Evolutionary conservation across 2,797 vertebrate species (phyloP), one percentile per base, ranked within the genome.

Genomic region (Spheniscus humboldti): DNA sequence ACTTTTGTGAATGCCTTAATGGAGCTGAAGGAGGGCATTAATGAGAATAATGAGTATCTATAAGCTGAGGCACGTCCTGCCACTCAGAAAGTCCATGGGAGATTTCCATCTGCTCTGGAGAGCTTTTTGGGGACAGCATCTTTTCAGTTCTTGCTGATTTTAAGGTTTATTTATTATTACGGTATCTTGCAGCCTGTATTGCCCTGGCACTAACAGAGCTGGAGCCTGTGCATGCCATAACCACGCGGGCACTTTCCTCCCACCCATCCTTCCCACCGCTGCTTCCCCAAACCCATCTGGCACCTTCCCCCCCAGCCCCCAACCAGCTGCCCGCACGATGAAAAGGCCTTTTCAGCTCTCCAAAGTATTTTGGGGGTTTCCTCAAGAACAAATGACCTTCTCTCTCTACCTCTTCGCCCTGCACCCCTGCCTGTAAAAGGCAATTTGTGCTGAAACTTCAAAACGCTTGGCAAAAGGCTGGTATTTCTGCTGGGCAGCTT

Each of bases 391-490:
- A 57, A 3, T 35, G 41, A 74, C 80, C 74, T 82, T 37, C 30
- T 13, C 30, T 13, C 33, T 50, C 67, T 20, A 22, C 73, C 80
- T 63, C 60, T 47, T 23, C 18, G 14, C 66, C 53, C 16, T 0
- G 0, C 50, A 12, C 25, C 30, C 9, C 35, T 23, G 72, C 82
- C 56, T 57, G 15, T 83, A 17, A 90, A 86, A 92, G 80, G 73
- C 2, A 7, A 9, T 45, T 94, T 68, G 45, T 86, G 86, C 55
- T 28, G 88, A 18, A 52, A 82, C 80, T 88, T 96, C 94, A 91
- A 86, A 93, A 81, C 15, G 0, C 68, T 95, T 94, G 93, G 94
- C 92, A 88, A 62, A 53, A 89, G 59, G 85, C 72, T 79, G 91
- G 66, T 50, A 16, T 95, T 96, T 93, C 73, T 88, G 75, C 90